Conservation (phyloP, 2,113 vertebrate species). For the Hydrolagus affinis region DNA sequence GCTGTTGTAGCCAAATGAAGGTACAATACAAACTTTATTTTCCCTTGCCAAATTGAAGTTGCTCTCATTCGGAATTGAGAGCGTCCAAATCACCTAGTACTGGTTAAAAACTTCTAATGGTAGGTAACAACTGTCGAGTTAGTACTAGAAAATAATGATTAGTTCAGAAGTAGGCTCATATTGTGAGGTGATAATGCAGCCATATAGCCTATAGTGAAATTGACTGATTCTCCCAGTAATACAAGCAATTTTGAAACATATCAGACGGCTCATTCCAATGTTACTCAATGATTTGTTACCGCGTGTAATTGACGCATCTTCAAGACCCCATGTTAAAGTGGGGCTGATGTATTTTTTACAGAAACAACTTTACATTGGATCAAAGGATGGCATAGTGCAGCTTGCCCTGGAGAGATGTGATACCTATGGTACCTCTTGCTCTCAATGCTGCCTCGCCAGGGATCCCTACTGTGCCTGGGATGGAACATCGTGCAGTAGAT, state of each 20-base stretch:
- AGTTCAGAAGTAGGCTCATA: not conserved
- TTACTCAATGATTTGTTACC: not conserved
- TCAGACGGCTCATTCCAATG: not conserved
- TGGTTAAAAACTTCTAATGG: not conserved
- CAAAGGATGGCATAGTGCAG: conserved; percentile 51
- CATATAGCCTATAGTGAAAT: not conserved
- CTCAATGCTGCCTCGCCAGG: conserved; percentile 67
- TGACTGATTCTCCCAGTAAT: not conserved
- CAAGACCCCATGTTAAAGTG: not conserved
- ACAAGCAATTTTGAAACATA: not conserved
- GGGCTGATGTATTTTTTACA: not conserved
- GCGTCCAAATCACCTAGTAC: not conserved
- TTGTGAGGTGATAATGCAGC: not conserved
- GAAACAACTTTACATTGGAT: conserved; percentile 26
- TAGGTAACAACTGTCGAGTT: not conserved
- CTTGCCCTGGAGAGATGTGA: conserved; percentile 67
- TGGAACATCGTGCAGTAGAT: conserved; percentile 55
- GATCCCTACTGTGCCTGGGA: conserved; percentile 83
- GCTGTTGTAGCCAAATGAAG: not conserved
- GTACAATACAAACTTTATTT: not conserved
- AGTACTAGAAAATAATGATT: not conserved
- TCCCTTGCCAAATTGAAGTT: not conserved
- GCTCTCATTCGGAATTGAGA: not conserved
- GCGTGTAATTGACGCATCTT: not conserved
- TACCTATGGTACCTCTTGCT: conserved; percentile 62